Evolutionary conservation across 2,797 vertebrate genomes (phyloP).

Genomic region (Sternarchorhynchus goeldii): DNA sequence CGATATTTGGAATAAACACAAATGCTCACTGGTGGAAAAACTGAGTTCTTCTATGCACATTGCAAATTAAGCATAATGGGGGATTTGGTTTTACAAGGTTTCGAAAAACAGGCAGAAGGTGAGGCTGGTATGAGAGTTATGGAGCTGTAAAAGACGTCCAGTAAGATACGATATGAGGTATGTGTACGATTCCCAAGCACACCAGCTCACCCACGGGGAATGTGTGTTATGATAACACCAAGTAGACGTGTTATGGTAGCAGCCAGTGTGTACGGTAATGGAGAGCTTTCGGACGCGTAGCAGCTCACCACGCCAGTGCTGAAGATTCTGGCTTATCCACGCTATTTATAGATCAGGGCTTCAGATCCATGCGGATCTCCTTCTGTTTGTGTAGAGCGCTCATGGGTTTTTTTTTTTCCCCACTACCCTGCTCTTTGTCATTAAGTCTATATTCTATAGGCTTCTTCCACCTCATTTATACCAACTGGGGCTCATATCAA

Average conservation of each 20-base stretch:
- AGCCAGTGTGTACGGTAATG: constrained; percentile 46
- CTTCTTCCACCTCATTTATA: neutral
- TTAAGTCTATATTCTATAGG: constrained; percentile 1
- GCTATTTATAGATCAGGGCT: constrained; percentile 46
- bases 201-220: constrained; percentile 33
- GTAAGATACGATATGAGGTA: constrained; percentile 21
- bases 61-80: neutral
- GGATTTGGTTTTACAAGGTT: neutral
- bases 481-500: neutral
- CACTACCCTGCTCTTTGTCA: constrained; percentile 28
- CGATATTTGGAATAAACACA: neutral
- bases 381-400: constrained; percentile 16
- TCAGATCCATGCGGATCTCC: neutral
- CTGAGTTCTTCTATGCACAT: neutral
- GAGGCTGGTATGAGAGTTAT: neutral
- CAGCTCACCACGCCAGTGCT: constrained; percentile 17
- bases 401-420: neutral
- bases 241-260: constrained; percentile 41
- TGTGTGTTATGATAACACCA: constrained; percentile 42
- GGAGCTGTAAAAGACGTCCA: neutral
- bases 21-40: neutral
- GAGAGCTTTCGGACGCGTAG: constrained; percentile 42
- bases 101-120: neutral
- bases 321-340: constrained; percentile 13
- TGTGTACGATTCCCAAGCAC: constrained; percentile 27